Evolutionary conservation across 2,888 invertebrate genomes (phyloP), one percentile per base, ranked within the genome.

Genomic region (Alitta virens): DNA sequence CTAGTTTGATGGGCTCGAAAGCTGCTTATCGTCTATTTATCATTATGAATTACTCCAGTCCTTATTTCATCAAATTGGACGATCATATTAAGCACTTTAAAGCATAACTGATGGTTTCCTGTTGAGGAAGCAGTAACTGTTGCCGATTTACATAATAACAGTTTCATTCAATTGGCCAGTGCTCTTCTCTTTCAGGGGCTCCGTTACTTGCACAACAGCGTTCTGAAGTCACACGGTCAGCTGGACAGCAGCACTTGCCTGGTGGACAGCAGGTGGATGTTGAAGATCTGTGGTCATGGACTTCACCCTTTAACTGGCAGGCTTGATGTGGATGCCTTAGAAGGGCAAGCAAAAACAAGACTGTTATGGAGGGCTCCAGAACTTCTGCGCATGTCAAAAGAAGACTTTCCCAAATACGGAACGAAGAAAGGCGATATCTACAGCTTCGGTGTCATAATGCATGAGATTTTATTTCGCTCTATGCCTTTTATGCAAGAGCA

Each of bases 201-300:
- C 7, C 16, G 21, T 5, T 52, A 52, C 16, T 9, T 52, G 16
- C 52, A 52, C 16, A 21, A n/a, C 21, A 25, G 25, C 16, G n/a
- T 25, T 16, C 25, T 59, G 24, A 12, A 27, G 18, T 18, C 24
- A 24, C 59, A 59, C 25, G 59, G 59, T 9, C 21, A 24, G 16
- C 51, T 59, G 50, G 51, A 52, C 50, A 59, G 59, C 51, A 38
- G 49, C 2, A 33, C 21, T 18, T 59, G 59, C 40, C 59, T 59
- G 21, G 52, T 59, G 23, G 51, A 59, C 59, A 59, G 59, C 38
- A 50, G 59, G 33, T 59, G 59, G 59, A 23, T 27, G 51, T 51
- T 59, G 23, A 59, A 59, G 50, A 40, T 59, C 21, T 51, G 51
- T 27, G 46, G 49, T 16, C 49, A 50, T 27, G 58, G 58, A 14